Percentiles rank a stretch among this genome's conserved stretches.
phyloP scores from a whole-genome alignment of 2,797 vertebrate species.

The Channallabes apus region DNA sequence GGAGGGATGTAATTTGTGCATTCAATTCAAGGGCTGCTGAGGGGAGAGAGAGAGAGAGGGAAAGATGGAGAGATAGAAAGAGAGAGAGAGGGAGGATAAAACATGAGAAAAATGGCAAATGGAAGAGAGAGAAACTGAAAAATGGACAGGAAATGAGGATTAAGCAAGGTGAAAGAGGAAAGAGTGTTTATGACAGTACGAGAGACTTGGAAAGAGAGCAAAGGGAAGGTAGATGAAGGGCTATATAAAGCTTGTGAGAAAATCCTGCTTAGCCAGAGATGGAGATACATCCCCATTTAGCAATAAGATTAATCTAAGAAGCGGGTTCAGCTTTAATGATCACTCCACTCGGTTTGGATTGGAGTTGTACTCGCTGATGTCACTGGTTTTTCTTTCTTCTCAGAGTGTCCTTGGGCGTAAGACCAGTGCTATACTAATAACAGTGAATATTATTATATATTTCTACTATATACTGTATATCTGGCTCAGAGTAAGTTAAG shows the following conservation, averaged over 20 bases:
- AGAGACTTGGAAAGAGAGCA: conserved; percentile 22
- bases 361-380: conserved; percentile 35
- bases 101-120: conserved; percentile 39
- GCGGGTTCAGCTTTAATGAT: conserved; percentile 84
- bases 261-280: conserved; percentile 83
- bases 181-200: conserved; percentile 34
- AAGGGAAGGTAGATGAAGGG: conserved; percentile 80
- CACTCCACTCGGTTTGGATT: conserved; percentile 34
- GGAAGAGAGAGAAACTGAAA: conserved; percentile 37
- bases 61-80: conserved; percentile 21
- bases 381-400: not conserved
- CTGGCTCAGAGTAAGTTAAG: not conserved
- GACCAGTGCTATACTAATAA: conserved; percentile 21
- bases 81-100: conserved; percentile 38
- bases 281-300: conserved; percentile 87
- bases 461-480: not conserved
- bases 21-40: conserved; percentile 58
- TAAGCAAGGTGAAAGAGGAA: conserved; percentile 40
- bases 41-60: conserved; percentile 38
- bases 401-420: conserved; percentile 13
- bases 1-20: conserved; percentile 93
- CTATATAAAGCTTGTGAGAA: conserved; percentile 62
- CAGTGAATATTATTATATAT: conserved; percentile 5
- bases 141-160: conserved; percentile 30
- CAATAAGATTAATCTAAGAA: conserved; percentile 83